Evolutionary conservation across 2,888 invertebrate genomes (phyloP).

Genomic region (Sphaerolaimus hirsutus): DNA sequence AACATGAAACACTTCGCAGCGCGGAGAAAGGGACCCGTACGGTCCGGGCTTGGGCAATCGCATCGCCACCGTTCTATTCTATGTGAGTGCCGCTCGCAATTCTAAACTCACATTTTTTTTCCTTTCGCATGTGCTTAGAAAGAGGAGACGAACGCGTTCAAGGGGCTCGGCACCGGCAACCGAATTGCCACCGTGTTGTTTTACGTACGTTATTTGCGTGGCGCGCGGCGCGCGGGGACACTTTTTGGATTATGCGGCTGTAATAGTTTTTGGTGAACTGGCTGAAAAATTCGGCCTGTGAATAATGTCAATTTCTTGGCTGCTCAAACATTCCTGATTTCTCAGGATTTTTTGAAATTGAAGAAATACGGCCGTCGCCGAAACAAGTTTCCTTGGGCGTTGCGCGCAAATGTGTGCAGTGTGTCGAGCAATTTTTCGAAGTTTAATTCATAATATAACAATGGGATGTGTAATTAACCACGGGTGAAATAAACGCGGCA

Average conservation of each 20-base stretch:
- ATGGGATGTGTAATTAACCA: too few relatives aligned
- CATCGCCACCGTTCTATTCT: slow-evolving; percentile 82
- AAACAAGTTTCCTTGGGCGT: too few relatives aligned
- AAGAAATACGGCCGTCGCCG: too few relatives aligned
- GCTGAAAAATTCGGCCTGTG: not conserved
- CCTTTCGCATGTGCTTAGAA: slow-evolving; percentile 26
- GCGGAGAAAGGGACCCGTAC: slow-evolving; percentile 63
- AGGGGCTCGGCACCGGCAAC: slow-evolving; percentile 53
- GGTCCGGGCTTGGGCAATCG: slow-evolving; percentile 65
- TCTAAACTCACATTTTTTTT: not conserved
- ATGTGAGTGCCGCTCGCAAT: slow-evolving; percentile 46
- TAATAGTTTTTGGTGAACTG: not conserved
- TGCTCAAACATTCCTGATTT: not conserved
- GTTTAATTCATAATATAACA: too few relatives aligned
- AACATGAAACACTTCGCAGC: too few relatives aligned
- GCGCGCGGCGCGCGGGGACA: too few relatives aligned
- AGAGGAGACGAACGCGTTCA: slow-evolving; percentile 31
- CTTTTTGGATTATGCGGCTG: not conserved
- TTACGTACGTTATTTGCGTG: slow-evolving; percentile 45
- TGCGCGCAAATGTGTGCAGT: too few relatives aligned
- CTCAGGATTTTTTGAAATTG: too few relatives aligned
- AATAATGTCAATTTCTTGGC: not conserved
- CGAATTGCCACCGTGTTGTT: slow-evolving; percentile 88
- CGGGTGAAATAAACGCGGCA: too few relatives aligned
- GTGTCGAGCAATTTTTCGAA: too few relatives aligned